Percentiles rank a stretch among this genome's conserved stretches.
Conservation (phyloP, 2,888 invertebrate genomes). For the Rugalucina vietnamica region DNA sequence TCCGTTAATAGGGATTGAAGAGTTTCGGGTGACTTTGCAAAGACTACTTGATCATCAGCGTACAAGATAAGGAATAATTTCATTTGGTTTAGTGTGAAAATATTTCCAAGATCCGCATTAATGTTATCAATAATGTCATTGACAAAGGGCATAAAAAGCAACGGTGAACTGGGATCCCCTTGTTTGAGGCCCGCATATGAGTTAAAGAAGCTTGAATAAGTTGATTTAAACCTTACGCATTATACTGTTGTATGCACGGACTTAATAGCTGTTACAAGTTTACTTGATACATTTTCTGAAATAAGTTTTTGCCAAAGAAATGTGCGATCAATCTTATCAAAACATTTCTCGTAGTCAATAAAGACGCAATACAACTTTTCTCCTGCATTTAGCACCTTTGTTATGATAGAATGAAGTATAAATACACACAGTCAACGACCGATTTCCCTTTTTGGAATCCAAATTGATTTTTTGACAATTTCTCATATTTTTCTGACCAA, state of each 20-base stretch:
- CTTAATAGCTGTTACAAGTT: neutral
- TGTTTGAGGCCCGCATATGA: neutral
- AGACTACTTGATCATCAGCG: constrained; percentile 13
- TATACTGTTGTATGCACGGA: constrained; percentile 4
- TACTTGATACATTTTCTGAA: neutral
- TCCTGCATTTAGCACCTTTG: neutral
- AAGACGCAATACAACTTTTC: neutral
- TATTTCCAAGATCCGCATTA: neutral
- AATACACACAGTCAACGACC: constrained; percentile 13
- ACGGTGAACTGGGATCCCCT: neutral
- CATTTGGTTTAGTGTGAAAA: neutral
- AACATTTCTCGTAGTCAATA: neutral
- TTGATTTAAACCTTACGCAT: neutral
- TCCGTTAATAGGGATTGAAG: neutral
- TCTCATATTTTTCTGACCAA: neutral
- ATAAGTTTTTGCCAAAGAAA: constrained; percentile 11
- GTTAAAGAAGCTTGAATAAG: neutral
- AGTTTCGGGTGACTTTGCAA: neutral
- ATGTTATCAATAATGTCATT: neutral
- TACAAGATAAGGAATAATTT: neutral
- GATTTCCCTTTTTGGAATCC: neutral
- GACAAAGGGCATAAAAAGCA: neutral
- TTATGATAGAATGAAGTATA: neutral
- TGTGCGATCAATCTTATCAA: neutral
- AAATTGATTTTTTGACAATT: neutral